Percentiles rank a stretch among this genome's conserved stretches.
These are phyloP conservation scores for Nixonia krombeini DNA, from an alignment of 1,140 invertebrate species.

Conservation along the genomic window DNA sequence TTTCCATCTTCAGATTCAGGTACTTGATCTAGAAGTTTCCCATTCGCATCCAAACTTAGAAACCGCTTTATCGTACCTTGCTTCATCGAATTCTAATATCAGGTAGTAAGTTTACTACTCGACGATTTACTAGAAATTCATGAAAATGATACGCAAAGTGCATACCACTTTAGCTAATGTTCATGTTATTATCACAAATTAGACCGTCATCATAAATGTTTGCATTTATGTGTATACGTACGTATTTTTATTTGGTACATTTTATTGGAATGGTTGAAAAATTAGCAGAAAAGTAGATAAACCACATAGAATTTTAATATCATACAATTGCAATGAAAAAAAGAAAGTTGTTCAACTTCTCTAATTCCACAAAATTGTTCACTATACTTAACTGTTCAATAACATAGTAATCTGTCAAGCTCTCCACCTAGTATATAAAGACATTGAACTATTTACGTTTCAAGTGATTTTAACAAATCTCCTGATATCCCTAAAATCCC, in stretches of 20 bases:
- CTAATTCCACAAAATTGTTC: neutral
- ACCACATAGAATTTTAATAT: neutral
- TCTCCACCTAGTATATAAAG: conserved; percentile 33
- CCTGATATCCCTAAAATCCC: conserved; percentile 45
- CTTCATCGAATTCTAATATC: conserved; percentile 48
- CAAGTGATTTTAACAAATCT: conserved; percentile 46
- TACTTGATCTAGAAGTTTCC: conserved; percentile 37
- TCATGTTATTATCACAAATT: neutral
- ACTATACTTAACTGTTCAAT: neutral
- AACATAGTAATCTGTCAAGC: conserved; percentile 14
- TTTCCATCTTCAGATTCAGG: conserved; percentile 34
- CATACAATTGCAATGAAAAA: neutral
- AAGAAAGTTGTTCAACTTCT: neutral
- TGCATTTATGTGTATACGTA: neutral
- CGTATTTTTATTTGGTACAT: neutral
- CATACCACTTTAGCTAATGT: too few relatives aligned
- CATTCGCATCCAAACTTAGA: conserved; percentile 41
- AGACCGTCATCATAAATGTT: neutral
- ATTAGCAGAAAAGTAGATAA: neutral
- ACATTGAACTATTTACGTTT: conserved; percentile 47
- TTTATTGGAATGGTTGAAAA: neutral
- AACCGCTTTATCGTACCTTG: conserved; percentile 43
- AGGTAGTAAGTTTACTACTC: conserved; percentile 27
- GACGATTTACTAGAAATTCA: conserved; percentile 3
- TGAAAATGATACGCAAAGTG: neutral